Percentiles rank a stretch among this genome's conserved stretches.
Conservation (phyloP, 1,140 invertebrate species). For the Eumeta japonica region DNA sequence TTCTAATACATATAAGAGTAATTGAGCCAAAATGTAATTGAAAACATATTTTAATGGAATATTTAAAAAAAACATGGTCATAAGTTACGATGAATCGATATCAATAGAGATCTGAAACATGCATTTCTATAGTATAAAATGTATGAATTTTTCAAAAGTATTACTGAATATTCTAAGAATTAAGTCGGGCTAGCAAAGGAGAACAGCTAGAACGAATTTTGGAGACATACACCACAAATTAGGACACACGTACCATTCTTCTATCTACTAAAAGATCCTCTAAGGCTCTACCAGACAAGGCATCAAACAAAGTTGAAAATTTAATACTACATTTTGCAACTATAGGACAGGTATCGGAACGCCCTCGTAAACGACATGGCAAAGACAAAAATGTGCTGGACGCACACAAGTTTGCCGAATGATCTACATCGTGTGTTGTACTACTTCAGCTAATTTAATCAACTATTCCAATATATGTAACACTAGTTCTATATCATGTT, state of each 20-base stretch:
- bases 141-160: too few relatives aligned
- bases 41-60: too few relatives aligned
- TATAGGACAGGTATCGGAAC: conserved; percentile 56
- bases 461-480: too few relatives aligned
- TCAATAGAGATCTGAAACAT: too few relatives aligned
- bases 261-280: not conserved
- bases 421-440: conserved; percentile 43
- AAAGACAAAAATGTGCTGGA: conserved; percentile 33
- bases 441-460: too few relatives aligned
- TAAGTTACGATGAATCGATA: too few relatives aligned
- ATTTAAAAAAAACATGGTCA: too few relatives aligned
- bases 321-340: conserved; percentile 50
- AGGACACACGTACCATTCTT: not conserved
- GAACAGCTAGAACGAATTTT: not conserved
- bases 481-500: too few relatives aligned
- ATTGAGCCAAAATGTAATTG: conserved; percentile 52
- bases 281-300: conserved; percentile 29
- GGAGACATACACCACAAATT: not conserved
- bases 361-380: too few relatives aligned
- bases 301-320: conserved; percentile 28
- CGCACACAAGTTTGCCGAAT: conserved; percentile 32
- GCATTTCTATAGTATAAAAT: too few relatives aligned
- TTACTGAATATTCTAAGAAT: too few relatives aligned
- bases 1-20: conserved; percentile 33
- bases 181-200: too few relatives aligned